A percentile compares a stretch with the other conserved stretches of the same genome.
Conservation (phyloP, 2,113 vertebrate species). For the Petaurus breviceps region DNA sequence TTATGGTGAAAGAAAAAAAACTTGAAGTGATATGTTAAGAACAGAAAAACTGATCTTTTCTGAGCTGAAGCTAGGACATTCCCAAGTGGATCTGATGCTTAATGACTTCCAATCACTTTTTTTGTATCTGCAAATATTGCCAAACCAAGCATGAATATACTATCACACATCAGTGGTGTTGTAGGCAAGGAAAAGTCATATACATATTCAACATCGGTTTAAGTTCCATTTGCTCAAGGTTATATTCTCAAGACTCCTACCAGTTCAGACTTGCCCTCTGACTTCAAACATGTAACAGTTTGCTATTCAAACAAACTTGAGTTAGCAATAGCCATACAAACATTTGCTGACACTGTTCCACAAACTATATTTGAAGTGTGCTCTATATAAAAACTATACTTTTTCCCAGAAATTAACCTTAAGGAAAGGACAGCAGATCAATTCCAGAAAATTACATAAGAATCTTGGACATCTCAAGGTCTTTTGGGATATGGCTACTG, state of each 20-base stretch:
- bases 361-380: not conserved
- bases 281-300: not conserved
- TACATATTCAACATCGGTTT: not conserved
- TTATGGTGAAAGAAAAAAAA: not conserved
- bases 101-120: not conserved
- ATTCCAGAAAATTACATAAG: not conserved
- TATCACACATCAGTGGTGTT: not conserved
- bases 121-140: not conserved
- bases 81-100: not conserved
- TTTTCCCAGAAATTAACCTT: not conserved
- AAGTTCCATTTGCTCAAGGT: not conserved
- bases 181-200: not conserved
- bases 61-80: not conserved
- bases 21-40: not conserved
- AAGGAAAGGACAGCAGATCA: not conserved
- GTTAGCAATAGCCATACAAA: not conserved
- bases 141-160: not conserved
- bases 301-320: not conserved
- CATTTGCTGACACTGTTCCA: not conserved
- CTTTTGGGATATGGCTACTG: not conserved
- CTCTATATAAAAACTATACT: not conserved
- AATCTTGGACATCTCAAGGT: not conserved
- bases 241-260: not conserved
- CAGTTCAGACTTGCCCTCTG: not conserved
- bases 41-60: not conserved